Percentiles rank a stretch among this genome's conserved stretches.
Evolutionary conservation across 2,797 vertebrate species (phyloP).

Genomic region (Rhinophrynus dorsalis): DNA sequence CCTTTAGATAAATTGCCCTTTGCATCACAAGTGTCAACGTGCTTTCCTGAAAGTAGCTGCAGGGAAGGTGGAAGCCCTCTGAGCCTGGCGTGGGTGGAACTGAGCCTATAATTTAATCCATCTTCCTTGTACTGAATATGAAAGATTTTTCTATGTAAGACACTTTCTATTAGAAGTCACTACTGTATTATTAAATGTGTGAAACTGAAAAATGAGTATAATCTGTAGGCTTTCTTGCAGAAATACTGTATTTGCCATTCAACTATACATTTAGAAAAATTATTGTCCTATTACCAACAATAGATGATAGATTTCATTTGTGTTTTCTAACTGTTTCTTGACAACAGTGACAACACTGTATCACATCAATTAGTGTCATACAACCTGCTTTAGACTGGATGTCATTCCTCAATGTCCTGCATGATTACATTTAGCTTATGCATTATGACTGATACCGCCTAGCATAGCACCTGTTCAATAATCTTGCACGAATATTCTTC

Average conservation of each 20-base stretch:
- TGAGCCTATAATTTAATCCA: slow-evolving; percentile 9
- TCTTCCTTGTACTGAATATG: slow-evolving; percentile 6
- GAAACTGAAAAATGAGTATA: not conserved
- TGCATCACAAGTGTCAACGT: slow-evolving; percentile 16
- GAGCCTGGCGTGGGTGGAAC: slow-evolving; percentile 5
- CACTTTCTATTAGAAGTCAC: slow-evolving; percentile 8
- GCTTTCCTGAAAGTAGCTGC: not conserved
- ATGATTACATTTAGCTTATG: slow-evolving; percentile 7
- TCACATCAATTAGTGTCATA: not conserved
- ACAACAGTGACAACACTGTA: slow-evolving; percentile 33
- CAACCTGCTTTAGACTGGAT: slow-evolving; percentile 6
- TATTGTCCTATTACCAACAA: slow-evolving; percentile 24
- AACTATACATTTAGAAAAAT: slow-evolving; percentile 25
- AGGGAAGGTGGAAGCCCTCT: slow-evolving; percentile 10
- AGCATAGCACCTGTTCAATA: slow-evolving; percentile 14
- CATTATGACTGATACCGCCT: slow-evolving; percentile 6
- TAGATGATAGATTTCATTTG: slow-evolving; percentile 26
- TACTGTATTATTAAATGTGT: slow-evolving; percentile 4
- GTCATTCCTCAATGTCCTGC: slow-evolving; percentile 21
- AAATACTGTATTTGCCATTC: slow-evolving; percentile 31
- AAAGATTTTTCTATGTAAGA: not conserved
- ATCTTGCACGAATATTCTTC: not conserved
- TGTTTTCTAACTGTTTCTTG: slow-evolving; percentile 29
- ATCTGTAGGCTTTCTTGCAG: not conserved
- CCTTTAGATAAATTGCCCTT: not conserved